Evolutionary conservation across 2,113 vertebrate genomes (phyloP), one percentile per base, ranked within the genome.

Genomic region (Catharus fuscescens): DNA sequence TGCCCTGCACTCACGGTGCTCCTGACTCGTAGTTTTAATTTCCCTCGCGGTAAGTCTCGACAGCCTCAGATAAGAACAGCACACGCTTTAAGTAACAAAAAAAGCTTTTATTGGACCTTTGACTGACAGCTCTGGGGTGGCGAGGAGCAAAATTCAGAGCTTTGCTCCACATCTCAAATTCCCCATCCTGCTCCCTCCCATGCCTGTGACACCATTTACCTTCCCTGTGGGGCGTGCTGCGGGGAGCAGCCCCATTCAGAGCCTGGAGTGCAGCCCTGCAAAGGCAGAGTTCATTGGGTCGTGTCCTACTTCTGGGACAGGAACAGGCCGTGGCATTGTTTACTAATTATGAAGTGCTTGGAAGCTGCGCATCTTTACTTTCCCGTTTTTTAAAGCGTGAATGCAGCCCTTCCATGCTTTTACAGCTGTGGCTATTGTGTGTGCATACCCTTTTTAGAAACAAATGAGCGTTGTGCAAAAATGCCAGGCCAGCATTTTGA

Each of bases 321-420:
- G 31, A 91, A 78, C 42, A 86, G 76, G 80, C 83, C 60, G 10
- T 10, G n/a, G 31, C 83, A 86, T 91, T 96, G 83, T 95, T 93
- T 42, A 50, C 38, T 80, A 84, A 94, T 95, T 83, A 78, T 20
- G 67, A 66, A 53, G 61, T 14, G 67, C 70, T 36, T 88, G 57
- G 54, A 73, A 72, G 47, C 72, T 50, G 83, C 60, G 95, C 26
- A 18, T 93, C 50, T 61, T 59, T 29, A 48, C 24, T 88, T 72
- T 40, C 8, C 13, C 42, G 16, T 28, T 69, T 81, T 81, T 81
- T 53, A 70, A 78, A 86, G 50, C 47, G 25, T 7, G 25, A 86
- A 70, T 54, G 64, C 67, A 38, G 60, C 64, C 77, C 23, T 53
- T 40, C 80, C n/a, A 29, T 14, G 28, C 50, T 62, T 70, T 71